Conservation (phyloP, 2,797 vertebrate genomes). For the Anguilla anguilla region DNA sequence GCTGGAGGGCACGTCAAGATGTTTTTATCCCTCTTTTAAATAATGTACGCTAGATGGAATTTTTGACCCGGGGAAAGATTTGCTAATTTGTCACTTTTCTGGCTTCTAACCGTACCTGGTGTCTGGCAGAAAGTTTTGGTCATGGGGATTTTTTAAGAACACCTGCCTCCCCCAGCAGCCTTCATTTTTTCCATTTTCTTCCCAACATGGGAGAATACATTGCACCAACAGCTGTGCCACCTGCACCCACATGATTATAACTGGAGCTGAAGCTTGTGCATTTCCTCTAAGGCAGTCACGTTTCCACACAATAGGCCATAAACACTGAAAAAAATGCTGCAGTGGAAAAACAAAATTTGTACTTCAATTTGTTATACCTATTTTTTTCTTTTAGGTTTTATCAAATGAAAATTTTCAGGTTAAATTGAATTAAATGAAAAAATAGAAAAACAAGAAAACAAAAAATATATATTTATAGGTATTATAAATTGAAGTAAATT, state of each 20-base stretch:
- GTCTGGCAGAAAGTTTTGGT: slow-evolving; percentile 57
- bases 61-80: slow-evolving; percentile 42
- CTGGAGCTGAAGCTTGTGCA: not conserved
- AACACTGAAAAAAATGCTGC: not conserved
- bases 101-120: not conserved
- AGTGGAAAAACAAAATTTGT: not conserved
- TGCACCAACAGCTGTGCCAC: not conserved
- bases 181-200: not conserved
- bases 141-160: not conserved
- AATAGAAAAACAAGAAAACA: too few species aligned
- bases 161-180: too few species aligned
- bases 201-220: not conserved
- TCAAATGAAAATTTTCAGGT: not conserved
- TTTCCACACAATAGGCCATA: not conserved
- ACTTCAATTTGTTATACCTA: not conserved
- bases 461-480: too few species aligned
- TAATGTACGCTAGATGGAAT: slow-evolving; percentile 2
- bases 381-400: too few species aligned
- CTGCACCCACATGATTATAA: not conserved
- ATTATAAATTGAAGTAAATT: not conserved
- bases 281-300: not conserved
- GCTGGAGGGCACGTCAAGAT: slow-evolving; percentile 4
- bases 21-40: slow-evolving; percentile 45
- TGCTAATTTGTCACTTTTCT: not conserved
- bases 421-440: not conserved